A percentile compares a stretch with the other conserved stretches of the same genome.
Conservation (phyloP, 2,888 invertebrate species). For the Drosophila monieri region DNA sequence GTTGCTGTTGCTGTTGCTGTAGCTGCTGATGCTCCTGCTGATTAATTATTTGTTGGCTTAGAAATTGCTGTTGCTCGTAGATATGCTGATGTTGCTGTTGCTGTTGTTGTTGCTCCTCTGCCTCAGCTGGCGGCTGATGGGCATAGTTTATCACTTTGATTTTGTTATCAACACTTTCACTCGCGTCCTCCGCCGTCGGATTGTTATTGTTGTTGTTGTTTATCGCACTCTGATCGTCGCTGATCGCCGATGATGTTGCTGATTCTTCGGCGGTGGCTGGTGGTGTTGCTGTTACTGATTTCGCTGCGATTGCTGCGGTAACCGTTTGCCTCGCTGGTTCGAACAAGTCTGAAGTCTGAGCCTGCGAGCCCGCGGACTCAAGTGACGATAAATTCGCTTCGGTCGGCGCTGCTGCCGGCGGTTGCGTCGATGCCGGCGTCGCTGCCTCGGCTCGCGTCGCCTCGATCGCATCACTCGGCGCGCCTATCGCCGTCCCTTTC, state of each 20-base stretch:
- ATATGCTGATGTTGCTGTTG: conserved; percentile 60
- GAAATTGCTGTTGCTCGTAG: conserved; percentile 61
- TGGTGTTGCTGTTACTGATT: conserved; percentile 43
- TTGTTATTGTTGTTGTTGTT: conserved; percentile 63
- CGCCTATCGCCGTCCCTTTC: conserved; percentile 59
- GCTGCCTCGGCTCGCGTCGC: conserved; percentile 30
- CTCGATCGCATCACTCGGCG: conserved; percentile 41
- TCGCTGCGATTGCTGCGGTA: conserved; percentile 39
- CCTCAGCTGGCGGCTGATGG: conserved; percentile 32
- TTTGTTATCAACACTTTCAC: conserved; percentile 75
- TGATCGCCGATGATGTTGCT: conserved; percentile 47
- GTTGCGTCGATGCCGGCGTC: conserved; percentile 39
- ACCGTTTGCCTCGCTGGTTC: conserved; percentile 82
- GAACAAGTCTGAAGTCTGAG: conserved; percentile 82
- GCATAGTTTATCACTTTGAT: conserved; percentile 66
- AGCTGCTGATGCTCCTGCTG: conserved; percentile 69
- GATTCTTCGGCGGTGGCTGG: conserved; percentile 36
- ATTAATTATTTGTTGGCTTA: conserved; percentile 63
- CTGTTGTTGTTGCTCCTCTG: conserved; percentile 57
- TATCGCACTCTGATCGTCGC: conserved; percentile 62
- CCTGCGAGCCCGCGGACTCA: conserved; percentile 72
- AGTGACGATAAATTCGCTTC: conserved; percentile 77
- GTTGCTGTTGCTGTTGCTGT: conserved; percentile 54
- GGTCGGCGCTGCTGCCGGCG: conserved; percentile 52
- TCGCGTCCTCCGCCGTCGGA: conserved; percentile 57